phyloP scores from a whole-genome alignment of 2,113 vertebrate genomes.

The Haliaeetus leucogaster region DNA sequence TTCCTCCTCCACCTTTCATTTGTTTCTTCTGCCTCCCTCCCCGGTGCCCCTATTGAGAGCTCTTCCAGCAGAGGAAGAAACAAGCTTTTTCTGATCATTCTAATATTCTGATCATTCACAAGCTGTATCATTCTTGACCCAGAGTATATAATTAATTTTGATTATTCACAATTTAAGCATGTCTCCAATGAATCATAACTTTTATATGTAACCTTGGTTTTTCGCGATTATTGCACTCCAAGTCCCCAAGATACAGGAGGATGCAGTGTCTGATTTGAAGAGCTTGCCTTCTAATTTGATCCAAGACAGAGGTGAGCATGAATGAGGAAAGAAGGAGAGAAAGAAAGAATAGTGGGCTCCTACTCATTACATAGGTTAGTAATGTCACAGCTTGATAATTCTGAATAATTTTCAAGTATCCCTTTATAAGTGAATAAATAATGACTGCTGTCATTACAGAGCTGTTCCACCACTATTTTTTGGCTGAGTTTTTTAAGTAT shows the following conservation, averaged over 20 bases:
- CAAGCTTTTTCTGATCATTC: neutral
- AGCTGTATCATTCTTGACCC: neutral
- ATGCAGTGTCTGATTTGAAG: constrained; percentile 2
- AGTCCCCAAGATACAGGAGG: neutral
- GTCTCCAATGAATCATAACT: neutral
- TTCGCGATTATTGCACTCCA: neutral
- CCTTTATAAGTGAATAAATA: constrained; percentile 6
- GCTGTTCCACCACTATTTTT: neutral
- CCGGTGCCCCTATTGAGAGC: neutral
- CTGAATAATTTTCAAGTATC: constrained; percentile 15
- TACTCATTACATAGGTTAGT: neutral
- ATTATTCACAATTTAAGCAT: neutral
- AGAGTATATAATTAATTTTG: constrained; percentile 1
- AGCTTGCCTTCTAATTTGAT: neutral
- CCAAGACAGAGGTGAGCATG: neutral
- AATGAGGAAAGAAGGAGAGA: neutral
- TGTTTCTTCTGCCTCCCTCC: neutral
- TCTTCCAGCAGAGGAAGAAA: neutral
- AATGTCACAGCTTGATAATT: neutral
- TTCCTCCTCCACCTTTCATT: neutral
- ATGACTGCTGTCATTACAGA: neutral
- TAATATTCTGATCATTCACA: neutral
- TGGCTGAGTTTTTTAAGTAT: neutral
- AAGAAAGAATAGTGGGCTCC: neutral
- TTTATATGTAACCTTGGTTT: neutral